A percentile compares a stretch with the other conserved stretches of the same genome.
Evolutionary conservation across 2,888 invertebrate genomes (phyloP).

Genomic region (Spilosoma lubricipeda): DNA sequence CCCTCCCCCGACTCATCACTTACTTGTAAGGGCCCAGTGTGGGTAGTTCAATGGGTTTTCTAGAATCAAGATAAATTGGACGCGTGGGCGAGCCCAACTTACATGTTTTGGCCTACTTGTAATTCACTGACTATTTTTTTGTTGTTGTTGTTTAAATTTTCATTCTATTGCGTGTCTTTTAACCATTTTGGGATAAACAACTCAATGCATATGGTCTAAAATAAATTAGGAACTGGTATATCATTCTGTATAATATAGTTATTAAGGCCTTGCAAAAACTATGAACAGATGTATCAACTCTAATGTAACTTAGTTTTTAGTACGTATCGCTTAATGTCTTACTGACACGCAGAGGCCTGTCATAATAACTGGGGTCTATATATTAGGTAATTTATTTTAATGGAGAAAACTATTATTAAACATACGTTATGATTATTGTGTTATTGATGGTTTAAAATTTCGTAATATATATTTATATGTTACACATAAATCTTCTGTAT

Average conservation of each 20-base stretch:
- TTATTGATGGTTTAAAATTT: neutral
- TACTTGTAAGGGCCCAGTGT: constrained; percentile 51
- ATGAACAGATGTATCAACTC: neutral
- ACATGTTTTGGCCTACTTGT: constrained; percentile 72
- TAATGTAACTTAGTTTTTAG: constrained; percentile 4
- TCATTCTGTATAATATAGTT: neutral
- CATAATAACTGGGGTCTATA: neutral
- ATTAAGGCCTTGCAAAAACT: constrained; percentile 5
- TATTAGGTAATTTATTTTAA: neutral
- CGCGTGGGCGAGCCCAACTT: constrained; percentile 64
- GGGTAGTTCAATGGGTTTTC: constrained; percentile 70
- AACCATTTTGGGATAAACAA: constrained; percentile 43
- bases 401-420: neutral
- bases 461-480: neutral
- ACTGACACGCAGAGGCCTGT: neutral
- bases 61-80: constrained; percentile 60
- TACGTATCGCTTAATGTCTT: constrained; percentile 6
- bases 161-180: constrained; percentile 47
- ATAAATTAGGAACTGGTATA: constrained; percentile 35
- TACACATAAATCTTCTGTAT: neutral
- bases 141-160: constrained; percentile 64
- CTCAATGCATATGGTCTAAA: constrained; percentile 32
- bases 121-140: constrained; percentile 69
- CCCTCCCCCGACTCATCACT: constrained; percentile 38
- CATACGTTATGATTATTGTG: neutral